Evolutionary conservation across 2,113 vertebrate species (phyloP), one percentile per base, ranked within the genome.

Genomic region (Henicopernis longicauda): DNA sequence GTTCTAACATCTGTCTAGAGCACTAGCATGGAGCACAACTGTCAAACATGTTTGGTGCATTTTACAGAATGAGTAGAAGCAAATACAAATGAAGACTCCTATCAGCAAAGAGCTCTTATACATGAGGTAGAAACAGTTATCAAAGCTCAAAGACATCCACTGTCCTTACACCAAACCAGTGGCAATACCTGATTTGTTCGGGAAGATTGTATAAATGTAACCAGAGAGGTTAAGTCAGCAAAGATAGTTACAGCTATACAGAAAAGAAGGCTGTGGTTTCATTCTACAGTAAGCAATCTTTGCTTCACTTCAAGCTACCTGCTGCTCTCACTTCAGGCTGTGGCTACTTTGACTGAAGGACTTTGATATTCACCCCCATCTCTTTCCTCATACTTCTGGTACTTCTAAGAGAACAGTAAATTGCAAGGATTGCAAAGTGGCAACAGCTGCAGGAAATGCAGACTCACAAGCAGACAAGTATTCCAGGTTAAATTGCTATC

Each of bases 11-110:
- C 40, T 63, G 5, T 14, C 14, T 49, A 57, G 7, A 77, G 27
- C 34, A 79, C 21, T 52, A 79, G 29, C 23, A 62, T 8, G 17
- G 47, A 80, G 40, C 14, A 54, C 11, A 71, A 49, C n/a, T 40
- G 23, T 31, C 45, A 70, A 49, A 58, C 8, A 29, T 0, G 0
- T 3, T 9, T 26, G 7, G 10, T 86, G 36, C 7, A 11, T 80
- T 86, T 89, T 63, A 31, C 6, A 22, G 42, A 62, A 70, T 13
- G 11, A 59, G 17, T 9, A 72, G 65, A 69, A 85, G 5, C 2
- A 89, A 82, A 54, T 23, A 73, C 16, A 89, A 79, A 52, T n/a
- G 34, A 77, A 74, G 27, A 6, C 5, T 73, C 9, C 55, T 58
- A 7, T 36, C n/a, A 50, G 45, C 45, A 79, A 87, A 86, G 49